Conservation (phyloP, 2,888 invertebrate genomes). For the Achlya flavicornis region DNA sequence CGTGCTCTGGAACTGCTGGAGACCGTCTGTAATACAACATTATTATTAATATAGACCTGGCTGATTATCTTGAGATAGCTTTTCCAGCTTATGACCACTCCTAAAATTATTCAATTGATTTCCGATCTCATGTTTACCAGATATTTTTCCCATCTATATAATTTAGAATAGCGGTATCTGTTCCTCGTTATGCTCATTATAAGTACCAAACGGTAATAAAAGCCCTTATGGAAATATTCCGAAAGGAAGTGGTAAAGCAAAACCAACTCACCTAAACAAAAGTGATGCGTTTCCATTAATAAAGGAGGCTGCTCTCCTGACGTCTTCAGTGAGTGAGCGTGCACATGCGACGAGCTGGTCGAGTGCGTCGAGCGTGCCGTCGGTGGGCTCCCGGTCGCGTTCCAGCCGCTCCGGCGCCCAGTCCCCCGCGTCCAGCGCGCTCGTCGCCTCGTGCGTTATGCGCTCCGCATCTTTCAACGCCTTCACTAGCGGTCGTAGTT, state of each 20-base stretch:
- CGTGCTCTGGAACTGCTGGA: conserved; percentile 74
- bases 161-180: no score
- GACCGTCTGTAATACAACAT: conserved; percentile 63
- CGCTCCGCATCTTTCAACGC: conserved; percentile 91
- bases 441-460: conserved; percentile 90
- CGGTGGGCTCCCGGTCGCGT: conserved; percentile 77
- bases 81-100: no score
- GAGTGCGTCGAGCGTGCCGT: conserved; percentile 90
- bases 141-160: no score
- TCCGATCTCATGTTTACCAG: no score
- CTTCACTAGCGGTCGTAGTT: conserved; percentile 90
- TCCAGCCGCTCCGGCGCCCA: conserved; percentile 90
- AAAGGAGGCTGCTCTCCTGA: conserved; percentile 94
- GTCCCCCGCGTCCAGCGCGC: conserved; percentile 88
- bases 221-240: no score
- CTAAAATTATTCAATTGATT: no score
- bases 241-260: neutral
- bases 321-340: conserved; percentile 93
- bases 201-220: no score
- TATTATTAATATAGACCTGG: neutral
- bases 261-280: conserved; percentile 86
- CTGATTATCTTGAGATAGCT: neutral
- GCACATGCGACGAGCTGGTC: conserved; percentile 95
- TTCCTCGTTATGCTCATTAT: no score
- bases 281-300: conserved; percentile 93